A percentile compares a stretch with the other conserved stretches of the same genome.
Evolutionary conservation across 2,113 vertebrate species (phyloP).

Genomic region (Pituophis catenifer): DNA sequence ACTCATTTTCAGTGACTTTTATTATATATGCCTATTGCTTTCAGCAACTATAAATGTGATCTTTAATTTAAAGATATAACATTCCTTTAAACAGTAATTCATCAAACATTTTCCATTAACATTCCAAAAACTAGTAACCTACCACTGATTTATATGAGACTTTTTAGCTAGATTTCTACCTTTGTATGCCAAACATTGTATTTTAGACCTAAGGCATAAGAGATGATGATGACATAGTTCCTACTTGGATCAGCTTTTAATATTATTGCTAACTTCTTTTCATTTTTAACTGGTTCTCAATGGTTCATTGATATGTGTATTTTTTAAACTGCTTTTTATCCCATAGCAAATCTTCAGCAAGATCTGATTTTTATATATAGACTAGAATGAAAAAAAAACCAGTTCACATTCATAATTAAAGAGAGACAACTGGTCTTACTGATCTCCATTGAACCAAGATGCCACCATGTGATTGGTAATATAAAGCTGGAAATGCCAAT

Average conservation of each 20-base stretch:
- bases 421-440: background rate
- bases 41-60: conserved; percentile 67
- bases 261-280: background rate
- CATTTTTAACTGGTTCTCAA: background rate
- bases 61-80: conserved; percentile 73
- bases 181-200: conserved; percentile 20
- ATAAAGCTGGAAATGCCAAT: background rate
- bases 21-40: conserved; percentile 60
- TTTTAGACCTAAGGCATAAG: background rate
- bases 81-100: conserved; percentile 59
- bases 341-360: background rate
- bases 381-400: background rate
- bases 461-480: background rate
- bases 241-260: conserved; percentile 4
- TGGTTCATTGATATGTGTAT: background rate
- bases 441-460: background rate
- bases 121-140: conserved; percentile 28
- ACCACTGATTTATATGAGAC: conserved; percentile 40
- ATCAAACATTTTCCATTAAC: conserved; percentile 35
- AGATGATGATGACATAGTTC: conserved; percentile 42
- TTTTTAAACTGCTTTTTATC: background rate
- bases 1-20: conserved; percentile 72
- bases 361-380: background rate
- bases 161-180: background rate
- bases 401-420: background rate